Percentiles rank a stretch among this genome's conserved stretches.
These are phyloP conservation scores for Smithornis capensis DNA, from an alignment of 2,113 vertebrate genomes.

Conservation along the genomic window DNA sequence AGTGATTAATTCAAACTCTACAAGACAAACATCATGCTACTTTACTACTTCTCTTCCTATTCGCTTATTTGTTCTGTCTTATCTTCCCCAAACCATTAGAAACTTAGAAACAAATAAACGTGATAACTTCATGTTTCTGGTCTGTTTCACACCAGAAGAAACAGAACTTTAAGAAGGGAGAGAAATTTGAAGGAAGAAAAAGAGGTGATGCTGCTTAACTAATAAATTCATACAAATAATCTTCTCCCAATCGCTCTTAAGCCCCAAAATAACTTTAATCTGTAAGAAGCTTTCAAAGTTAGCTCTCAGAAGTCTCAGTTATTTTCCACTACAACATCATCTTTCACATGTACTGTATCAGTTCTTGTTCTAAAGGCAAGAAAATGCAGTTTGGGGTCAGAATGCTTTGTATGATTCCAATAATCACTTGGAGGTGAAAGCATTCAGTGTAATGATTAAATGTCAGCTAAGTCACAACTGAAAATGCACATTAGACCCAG, in stretches of 20 bases:
- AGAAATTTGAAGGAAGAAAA: background rate
- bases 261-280: slow-evolving; percentile 46
- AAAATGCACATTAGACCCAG: background rate
- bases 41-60: background rate
- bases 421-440: background rate
- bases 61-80: background rate
- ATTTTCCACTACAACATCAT: slow-evolving; percentile 39
- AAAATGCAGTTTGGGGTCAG: background rate
- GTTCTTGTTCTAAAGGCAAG: background rate
- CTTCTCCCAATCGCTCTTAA: slow-evolving; percentile 20
- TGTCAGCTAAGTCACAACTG: background rate
- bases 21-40: background rate
- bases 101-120: background rate
- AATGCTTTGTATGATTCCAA: background rate
- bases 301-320: slow-evolving; percentile 37
- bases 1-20: background rate
- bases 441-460: background rate
- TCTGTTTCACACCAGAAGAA: background rate
- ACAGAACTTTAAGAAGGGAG: background rate
- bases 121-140: background rate
- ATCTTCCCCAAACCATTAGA: background rate
- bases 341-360: background rate
- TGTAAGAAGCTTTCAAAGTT: slow-evolving; percentile 57
- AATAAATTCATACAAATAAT: slow-evolving; percentile 42
- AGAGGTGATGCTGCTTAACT: background rate